Evolutionary conservation across 2,113 vertebrate genomes (phyloP), one percentile per base, ranked within the genome.

Genomic region (Brachypodius melanocephalos): DNA sequence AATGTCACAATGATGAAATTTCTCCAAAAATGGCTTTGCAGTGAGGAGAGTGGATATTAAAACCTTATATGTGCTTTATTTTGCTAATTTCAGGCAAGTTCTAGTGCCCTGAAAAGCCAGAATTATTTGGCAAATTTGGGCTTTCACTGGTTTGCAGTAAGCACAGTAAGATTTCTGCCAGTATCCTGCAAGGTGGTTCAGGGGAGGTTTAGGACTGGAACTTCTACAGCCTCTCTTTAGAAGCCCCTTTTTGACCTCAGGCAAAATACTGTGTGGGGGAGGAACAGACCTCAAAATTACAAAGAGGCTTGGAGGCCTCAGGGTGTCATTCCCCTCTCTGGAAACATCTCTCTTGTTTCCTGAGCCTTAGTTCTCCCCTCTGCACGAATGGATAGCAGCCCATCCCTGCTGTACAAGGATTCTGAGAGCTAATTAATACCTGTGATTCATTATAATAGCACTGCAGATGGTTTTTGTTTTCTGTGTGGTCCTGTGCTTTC

Each of bases 1-100:
- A 93, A 62, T 75, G 36, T 89, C 49, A 54, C 84, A 45, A 43
- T 36, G 55, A 67, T 88, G 59, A 88, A 97, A 95, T 90, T 88
- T 40, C 89, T 75, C 69, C n/a, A n/a, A n/a, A 83, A 11, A 36
- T 52, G 45, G 36, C 38, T 94, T 94, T 80, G 17, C 75, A 57
- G 32, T 11, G 14, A 73, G 38, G 48, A 9, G 7, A 69, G 38
- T 36, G 45, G 69, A 62, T 90, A 83, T 80, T 66, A 86, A 75
- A 29, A 38, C 32, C 11, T 77, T 38, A 2, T 38, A 58, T 1
- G 2, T 31, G 29, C 40, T 89, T 87, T 32, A 83, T 58, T 88
- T 94, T 49, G 38, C 32, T 61, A 62, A 78, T 61, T 91, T 81
- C 24, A 61, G 40, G 28, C 25, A 62, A 68, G 20, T 75, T 84